Evolutionary conservation across 2,888 invertebrate genomes (phyloP).

Genomic region (Tinea semifulvella): DNA sequence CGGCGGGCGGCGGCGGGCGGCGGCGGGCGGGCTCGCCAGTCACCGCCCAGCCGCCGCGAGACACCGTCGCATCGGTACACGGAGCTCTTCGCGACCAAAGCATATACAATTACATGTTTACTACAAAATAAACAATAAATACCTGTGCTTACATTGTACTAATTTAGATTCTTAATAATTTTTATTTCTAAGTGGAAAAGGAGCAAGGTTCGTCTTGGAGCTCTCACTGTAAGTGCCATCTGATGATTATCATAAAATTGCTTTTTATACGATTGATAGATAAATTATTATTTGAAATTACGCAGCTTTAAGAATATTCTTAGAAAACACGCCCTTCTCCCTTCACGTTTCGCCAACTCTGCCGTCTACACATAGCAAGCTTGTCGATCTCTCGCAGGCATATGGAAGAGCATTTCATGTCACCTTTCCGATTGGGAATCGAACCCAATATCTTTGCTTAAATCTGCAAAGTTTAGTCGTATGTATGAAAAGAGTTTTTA

Average conservation of each 20-base stretch:
- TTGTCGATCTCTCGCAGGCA: too few relatives aligned
- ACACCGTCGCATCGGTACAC: conserved; percentile 28
- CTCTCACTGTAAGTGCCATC: neutral
- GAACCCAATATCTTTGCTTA: too few relatives aligned
- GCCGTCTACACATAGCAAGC: too few relatives aligned
- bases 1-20: conserved; percentile 44
- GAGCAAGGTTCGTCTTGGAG: neutral
- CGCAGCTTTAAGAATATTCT: too few relatives aligned
- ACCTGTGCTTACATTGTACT: neutral
- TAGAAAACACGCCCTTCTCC: too few relatives aligned
- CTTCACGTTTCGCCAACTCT: too few relatives aligned
- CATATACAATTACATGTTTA: neutral
- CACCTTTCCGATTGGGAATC: too few relatives aligned
- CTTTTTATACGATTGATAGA: neutral
- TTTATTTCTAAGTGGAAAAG: neutral
- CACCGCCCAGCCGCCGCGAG: conserved; percentile 58
- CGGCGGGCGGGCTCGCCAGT: conserved; percentile 38
- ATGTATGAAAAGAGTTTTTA: too few relatives aligned
- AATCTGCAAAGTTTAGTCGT: too few relatives aligned
- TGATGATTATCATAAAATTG: neutral
- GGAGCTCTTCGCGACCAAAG: neutral
- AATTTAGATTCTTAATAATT: neutral
- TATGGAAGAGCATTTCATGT: too few relatives aligned
- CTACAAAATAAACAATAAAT: neutral
- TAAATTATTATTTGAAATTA: too few relatives aligned